Conservation (phyloP, 2,113 vertebrate genomes). For the Lanius collurio region DNA sequence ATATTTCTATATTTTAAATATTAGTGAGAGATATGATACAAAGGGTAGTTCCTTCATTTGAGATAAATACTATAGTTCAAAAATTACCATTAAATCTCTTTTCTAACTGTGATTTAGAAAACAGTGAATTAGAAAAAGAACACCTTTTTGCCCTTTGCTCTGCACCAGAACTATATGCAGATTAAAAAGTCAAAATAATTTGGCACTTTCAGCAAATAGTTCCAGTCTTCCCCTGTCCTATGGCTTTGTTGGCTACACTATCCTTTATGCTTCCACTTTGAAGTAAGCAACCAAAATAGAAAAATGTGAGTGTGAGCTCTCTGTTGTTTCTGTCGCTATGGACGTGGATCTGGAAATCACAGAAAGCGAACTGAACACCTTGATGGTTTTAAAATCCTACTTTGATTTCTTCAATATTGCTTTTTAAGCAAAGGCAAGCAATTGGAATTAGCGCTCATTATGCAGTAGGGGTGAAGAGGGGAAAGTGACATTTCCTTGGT, state of each 20-base stretch:
- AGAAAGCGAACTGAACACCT: not conserved
- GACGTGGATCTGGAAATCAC: not conserved
- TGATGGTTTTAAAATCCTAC: not conserved
- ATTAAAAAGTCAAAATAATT: not conserved
- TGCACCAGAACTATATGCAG: not conserved
- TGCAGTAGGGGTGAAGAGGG: not conserved
- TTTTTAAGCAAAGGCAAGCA: not conserved
- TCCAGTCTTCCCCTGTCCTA: not conserved
- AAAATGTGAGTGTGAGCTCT: not conserved
- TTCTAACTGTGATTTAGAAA: not conserved
- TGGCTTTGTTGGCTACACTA: not conserved
- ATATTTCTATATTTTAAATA: not conserved
- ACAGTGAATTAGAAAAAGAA: not conserved
- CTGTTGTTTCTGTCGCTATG: not conserved
- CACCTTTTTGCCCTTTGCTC: not conserved
- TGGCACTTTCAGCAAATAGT: not conserved
- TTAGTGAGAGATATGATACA: not conserved
- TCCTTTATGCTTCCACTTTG: not conserved
- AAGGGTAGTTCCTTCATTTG: not conserved
- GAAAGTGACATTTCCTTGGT: not conserved
- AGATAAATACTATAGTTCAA: not conserved
- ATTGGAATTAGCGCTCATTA: not conserved
- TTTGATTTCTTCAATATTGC: not conserved
- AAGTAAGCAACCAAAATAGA: not conserved
- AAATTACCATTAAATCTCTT: not conserved